These are phyloP conservation scores for Temnothorax curvispinosus DNA, from an alignment of 1,140 invertebrate genomes.

Conservation along the genomic window DNA sequence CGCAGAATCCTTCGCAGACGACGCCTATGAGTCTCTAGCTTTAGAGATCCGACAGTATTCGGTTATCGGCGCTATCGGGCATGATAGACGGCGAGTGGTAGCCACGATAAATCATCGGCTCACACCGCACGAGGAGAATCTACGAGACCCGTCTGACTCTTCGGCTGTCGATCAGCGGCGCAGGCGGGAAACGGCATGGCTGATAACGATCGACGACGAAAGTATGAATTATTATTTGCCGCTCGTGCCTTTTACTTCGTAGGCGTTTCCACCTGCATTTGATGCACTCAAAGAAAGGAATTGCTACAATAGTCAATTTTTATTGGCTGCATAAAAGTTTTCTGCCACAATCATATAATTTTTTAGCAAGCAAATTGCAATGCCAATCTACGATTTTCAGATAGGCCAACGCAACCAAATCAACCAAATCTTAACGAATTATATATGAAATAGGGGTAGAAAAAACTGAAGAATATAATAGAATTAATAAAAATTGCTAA, in stretches of 20 bases:
- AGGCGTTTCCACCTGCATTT: too few relatives aligned
- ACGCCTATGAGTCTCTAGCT: conserved; percentile 56
- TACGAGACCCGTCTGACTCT: conserved; percentile 51
- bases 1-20: not conserved
- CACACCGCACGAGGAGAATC: conserved; percentile 61
- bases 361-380: too few relatives aligned
- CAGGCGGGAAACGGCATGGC: conserved; percentile 19
- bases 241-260: conserved; percentile 50
- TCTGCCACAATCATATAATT: too few relatives aligned
- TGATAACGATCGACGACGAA: conserved; percentile 75
- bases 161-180: conserved; percentile 70
- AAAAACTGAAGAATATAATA: too few relatives aligned
- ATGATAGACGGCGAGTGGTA: conserved; percentile 70
- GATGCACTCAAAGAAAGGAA: too few relatives aligned
- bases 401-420: too few relatives aligned
- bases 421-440: too few relatives aligned
- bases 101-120: conserved; percentile 71
- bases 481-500: too few relatives aligned
- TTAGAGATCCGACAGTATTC: conserved; percentile 44
- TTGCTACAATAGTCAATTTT: too few relatives aligned
- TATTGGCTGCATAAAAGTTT: too few relatives aligned
- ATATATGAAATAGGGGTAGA: too few relatives aligned
- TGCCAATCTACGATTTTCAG: too few relatives aligned
- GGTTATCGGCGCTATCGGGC: conserved; percentile 68
- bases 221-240: conserved; percentile 77